phyloP scores from a whole-genome alignment of 2,888 invertebrate species.

The Aspidiotus rigidus region DNA sequence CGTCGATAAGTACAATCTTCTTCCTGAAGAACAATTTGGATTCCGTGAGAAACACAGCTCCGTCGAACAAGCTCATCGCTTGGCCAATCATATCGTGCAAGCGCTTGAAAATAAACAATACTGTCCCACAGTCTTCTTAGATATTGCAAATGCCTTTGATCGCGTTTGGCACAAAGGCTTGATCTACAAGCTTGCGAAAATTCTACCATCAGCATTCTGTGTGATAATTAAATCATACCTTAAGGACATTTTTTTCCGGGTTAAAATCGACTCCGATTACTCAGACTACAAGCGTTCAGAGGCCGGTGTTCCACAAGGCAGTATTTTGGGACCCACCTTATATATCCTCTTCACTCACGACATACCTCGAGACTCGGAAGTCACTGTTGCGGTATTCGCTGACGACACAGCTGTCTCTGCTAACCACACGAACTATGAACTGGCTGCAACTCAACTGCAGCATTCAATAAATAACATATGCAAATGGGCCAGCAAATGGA shows the following conservation, averaged over 20 bases:
- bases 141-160: constrained; percentile 8
- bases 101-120: constrained; percentile 12
- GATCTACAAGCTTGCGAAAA: constrained; percentile 6
- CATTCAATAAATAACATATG: not conserved
- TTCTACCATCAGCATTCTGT: not conserved
- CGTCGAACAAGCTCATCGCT: constrained; percentile 8
- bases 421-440: constrained; percentile 1
- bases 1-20: not conserved
- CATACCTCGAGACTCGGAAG: not conserved
- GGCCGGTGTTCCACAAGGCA: constrained; percentile 3
- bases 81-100: constrained; percentile 1
- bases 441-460: not conserved
- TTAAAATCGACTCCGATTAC: not conserved
- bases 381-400: not conserved
- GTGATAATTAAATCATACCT: constrained; percentile 12
- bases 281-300: constrained; percentile 5
- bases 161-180: constrained; percentile 15
- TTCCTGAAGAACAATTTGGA: constrained; percentile 10
- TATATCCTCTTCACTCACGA: constrained; percentile 1
- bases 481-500: constrained; percentile 4
- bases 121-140: constrained; percentile 6
- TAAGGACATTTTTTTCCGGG: not conserved
- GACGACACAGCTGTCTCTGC: constrained; percentile 1
- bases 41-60: constrained; percentile 11
- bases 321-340: not conserved